Conservation (phyloP, 30 jellyfish, hydroid and myxozoan genomes). For the Sanderia malayensis region DNA sequence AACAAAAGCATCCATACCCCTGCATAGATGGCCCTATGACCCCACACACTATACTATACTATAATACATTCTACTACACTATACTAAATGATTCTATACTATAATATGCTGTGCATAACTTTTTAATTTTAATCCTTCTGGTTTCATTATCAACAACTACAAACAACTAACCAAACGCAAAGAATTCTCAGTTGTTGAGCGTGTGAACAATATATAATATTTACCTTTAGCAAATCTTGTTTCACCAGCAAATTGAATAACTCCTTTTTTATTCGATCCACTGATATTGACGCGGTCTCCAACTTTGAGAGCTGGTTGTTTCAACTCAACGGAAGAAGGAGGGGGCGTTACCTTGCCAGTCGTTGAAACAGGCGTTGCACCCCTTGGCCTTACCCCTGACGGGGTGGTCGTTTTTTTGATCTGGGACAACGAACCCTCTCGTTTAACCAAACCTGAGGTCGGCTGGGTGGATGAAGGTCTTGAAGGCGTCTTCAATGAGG, state of each 20-base stretch:
- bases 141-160: too few species aligned
- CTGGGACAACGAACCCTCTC: conserved; percentile 71
- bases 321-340: conserved; percentile 50
- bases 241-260: conserved; percentile 87
- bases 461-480: conserved; percentile 26
- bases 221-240: conserved; percentile 91
- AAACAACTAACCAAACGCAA: too few species aligned
- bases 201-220: too few species aligned
- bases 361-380: conserved; percentile 45
- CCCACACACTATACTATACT: too few species aligned
- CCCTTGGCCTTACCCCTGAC: conserved; percentile 72
- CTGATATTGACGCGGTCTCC: conserved; percentile 85
- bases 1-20: too few species aligned
- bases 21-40: too few species aligned
- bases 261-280: conserved; percentile 84
- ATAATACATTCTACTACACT: too few species aligned
- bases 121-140: too few species aligned
- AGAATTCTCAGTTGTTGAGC: too few species aligned
- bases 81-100: too few species aligned
- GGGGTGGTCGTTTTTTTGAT: conserved; percentile 58
- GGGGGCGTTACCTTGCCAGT: conserved; percentile 26
- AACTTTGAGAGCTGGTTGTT: conserved; percentile 36
- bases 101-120: too few species aligned
- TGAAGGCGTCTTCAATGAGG: conserved; percentile 27
- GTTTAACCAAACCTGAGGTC: conserved; percentile 50